phyloP scores from a whole-genome alignment of 2,113 vertebrate species.

The Neotragus moschatus region DNA sequence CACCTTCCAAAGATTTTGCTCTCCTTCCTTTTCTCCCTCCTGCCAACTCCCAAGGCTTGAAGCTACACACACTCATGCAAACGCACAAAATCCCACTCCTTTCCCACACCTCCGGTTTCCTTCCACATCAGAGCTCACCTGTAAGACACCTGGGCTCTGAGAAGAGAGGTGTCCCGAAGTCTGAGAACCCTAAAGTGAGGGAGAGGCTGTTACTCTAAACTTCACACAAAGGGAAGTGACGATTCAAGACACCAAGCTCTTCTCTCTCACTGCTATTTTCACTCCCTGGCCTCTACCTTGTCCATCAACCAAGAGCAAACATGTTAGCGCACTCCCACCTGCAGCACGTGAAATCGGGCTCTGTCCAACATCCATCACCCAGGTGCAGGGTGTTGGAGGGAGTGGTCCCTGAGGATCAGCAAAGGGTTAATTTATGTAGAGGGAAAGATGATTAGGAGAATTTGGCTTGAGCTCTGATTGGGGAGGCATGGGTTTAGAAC shows the following conservation, averaged over 20 bases:
- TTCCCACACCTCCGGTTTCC: neutral
- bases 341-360: conserved; percentile 49
- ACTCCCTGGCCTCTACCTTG: conserved; percentile 22
- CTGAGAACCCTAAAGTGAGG: neutral
- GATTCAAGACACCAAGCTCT: neutral
- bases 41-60: conserved; percentile 36
- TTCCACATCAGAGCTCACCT: conserved; percentile 22
- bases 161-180: neutral
- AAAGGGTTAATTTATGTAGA: conserved; percentile 51
- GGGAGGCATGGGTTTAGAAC: conserved; percentile 3
- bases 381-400: conserved; percentile 22
- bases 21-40: conserved; percentile 34
- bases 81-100: conserved; percentile 20
- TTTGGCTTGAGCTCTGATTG: conserved; percentile 51
- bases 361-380: conserved; percentile 46
- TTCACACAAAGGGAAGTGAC: neutral
- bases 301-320: conserved; percentile 50
- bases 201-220: neutral
- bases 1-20: conserved; percentile 23
- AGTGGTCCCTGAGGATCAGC: conserved; percentile 74
- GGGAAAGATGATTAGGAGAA: neutral
- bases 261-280: conserved; percentile 7
- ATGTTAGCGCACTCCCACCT: conserved; percentile 6
- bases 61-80: conserved; percentile 47
- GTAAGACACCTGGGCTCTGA: neutral